Evolutionary conservation across 2,888 invertebrate species (phyloP).

Genomic region (Andrena bucephala): DNA sequence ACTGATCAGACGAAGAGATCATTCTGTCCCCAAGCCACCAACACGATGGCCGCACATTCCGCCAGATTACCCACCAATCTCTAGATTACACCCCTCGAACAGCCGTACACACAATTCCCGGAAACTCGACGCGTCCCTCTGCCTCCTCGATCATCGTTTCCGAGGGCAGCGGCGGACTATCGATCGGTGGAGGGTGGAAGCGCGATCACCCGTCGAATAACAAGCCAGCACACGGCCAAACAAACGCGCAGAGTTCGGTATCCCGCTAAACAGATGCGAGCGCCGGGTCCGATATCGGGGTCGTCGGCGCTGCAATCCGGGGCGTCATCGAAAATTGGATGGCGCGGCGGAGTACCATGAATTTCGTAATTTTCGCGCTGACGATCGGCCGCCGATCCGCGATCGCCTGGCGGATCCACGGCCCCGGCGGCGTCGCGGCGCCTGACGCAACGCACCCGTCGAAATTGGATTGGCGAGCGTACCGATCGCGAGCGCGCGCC

Average conservation of each 20-base stretch:
- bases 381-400: background rate
- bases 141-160: constrained; percentile 24
- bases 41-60: background rate
- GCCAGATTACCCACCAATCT: constrained; percentile 36
- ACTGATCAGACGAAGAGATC: background rate
- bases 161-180: constrained; percentile 19
- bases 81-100: constrained; percentile 23
- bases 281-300: constrained; percentile 35
- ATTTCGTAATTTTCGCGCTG: constrained; percentile 29
- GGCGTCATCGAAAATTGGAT: constrained; percentile 57
- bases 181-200: constrained; percentile 7
- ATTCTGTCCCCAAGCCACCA: background rate
- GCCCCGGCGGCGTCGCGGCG: constrained; percentile 31
- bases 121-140: background rate
- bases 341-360: background rate
- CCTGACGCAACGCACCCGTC: constrained; percentile 16
- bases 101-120: background rate
- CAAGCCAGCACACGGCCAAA: constrained; percentile 21
- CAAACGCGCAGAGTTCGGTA: constrained; percentile 44
- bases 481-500: constrained; percentile 15
- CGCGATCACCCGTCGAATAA: constrained; percentile 22
- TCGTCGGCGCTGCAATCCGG: constrained; percentile 21
- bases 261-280: constrained; percentile 56
- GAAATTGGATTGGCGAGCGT: constrained; percentile 59
- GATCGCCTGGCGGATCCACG: background rate